phyloP scores from a whole-genome alignment of 2,888 invertebrate genomes.

The Eledona agricola region DNA sequence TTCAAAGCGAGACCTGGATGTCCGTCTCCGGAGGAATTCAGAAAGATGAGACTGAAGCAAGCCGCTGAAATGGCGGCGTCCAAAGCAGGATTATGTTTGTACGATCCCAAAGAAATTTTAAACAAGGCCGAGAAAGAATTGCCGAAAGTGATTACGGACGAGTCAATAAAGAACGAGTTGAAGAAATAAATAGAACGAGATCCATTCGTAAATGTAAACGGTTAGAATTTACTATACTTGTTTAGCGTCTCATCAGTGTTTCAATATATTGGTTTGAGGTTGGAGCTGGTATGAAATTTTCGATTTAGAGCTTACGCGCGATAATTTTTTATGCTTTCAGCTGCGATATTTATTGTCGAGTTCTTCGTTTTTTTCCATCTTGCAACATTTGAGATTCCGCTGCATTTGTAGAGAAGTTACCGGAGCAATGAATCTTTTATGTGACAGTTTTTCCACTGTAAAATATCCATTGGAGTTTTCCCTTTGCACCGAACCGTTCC shows the following conservation, averaged over 20 bases:
- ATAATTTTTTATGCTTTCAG: no score
- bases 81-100: constrained; percentile 52
- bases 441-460: constrained; percentile 32
- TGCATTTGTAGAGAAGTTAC: constrained; percentile 28
- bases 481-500: constrained; percentile 17
- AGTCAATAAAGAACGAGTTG: constrained; percentile 3
- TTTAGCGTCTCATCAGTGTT: no score
- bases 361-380: constrained; percentile 19
- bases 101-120: constrained; percentile 47
- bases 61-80: constrained; percentile 54
- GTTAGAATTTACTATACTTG: no score
- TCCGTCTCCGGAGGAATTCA: constrained; percentile 54
- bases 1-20: constrained; percentile 56
- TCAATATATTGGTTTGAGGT: no score
- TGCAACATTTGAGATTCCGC: constrained; percentile 20
- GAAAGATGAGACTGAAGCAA: constrained; percentile 47
- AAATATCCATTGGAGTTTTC: constrained; percentile 29
- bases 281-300: background rate
- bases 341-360: constrained; percentile 16
- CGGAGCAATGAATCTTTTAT: constrained; percentile 30
- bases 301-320: no score
- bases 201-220: no score
- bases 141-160: constrained; percentile 41
- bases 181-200: no score
- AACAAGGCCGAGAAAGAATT: constrained; percentile 26